Evolutionary conservation across 1,140 invertebrate genomes (phyloP).

Genomic region (Globodera rostochiensis): DNA sequence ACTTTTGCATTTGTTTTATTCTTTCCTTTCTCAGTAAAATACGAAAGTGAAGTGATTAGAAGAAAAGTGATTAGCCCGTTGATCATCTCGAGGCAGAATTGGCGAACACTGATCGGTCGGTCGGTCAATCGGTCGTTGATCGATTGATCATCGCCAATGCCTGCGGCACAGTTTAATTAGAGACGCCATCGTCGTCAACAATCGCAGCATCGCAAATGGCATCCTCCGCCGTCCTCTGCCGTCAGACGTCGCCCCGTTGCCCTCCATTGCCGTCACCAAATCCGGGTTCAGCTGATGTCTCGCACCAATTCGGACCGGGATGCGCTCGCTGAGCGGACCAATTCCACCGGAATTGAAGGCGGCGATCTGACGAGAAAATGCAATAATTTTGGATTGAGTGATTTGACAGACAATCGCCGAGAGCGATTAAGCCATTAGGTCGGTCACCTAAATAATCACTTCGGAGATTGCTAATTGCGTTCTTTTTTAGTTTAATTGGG

Average conservation of each 20-base stretch:
- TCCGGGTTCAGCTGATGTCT: constrained; percentile 15
- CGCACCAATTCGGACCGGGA: constrained; percentile 37
- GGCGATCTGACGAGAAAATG: constrained; percentile 15
- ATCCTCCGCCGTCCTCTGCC: background rate
- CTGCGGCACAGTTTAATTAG: background rate
- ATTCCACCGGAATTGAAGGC: constrained; percentile 38
- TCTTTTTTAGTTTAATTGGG: too few species aligned
- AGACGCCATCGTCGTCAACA: background rate
- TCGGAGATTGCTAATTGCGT: too few species aligned
- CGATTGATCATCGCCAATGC: background rate
- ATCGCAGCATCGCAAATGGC: background rate
- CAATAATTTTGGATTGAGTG: background rate
- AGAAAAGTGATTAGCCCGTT: background rate
- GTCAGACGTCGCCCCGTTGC: background rate
- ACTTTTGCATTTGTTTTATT: background rate
- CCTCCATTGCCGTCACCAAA: background rate
- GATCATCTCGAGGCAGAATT: background rate
- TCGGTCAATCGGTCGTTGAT: background rate
- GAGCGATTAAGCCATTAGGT: too few species aligned
- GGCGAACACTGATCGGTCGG: background rate
- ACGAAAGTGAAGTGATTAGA: background rate
- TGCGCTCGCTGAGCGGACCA: constrained; percentile 34
- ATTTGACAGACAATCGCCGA: background rate
- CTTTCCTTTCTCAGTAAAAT: background rate
- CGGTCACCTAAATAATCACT: too few species aligned